Evolutionary conservation across 2,113 vertebrate genomes (phyloP).

Genomic region (Xenotilapia flavipinnis): DNA sequence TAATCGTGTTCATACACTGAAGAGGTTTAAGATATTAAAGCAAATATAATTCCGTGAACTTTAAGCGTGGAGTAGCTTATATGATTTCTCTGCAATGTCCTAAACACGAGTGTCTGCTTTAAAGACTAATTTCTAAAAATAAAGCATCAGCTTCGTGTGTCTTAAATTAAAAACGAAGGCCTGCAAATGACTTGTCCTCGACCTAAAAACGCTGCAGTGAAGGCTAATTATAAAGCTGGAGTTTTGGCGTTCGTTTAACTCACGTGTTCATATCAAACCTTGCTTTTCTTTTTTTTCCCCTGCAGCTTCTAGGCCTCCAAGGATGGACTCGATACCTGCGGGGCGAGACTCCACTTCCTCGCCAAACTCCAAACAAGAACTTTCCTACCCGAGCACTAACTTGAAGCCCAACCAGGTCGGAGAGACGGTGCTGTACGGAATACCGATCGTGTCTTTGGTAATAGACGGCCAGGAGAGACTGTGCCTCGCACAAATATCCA

Average conservation of each 20-base stretch:
- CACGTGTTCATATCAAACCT: neutral
- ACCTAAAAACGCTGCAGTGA: neutral
- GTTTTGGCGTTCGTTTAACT: neutral
- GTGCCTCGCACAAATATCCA: slow-evolving; percentile 88
- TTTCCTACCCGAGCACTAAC: slow-evolving; percentile 78
- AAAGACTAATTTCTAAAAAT: neutral
- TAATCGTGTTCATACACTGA: neutral
- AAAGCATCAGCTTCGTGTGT: neutral
- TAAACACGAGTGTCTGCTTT: neutral
- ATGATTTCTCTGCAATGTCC: neutral
- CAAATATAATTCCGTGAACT: neutral
- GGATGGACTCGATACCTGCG: slow-evolving; percentile 90
- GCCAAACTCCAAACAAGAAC: slow-evolving; percentile 88
- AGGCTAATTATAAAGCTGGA: neutral
- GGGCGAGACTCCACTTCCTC: slow-evolving; percentile 87
- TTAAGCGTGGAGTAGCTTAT: neutral
- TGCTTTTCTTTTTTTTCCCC: accelerated
- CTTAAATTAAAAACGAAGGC: neutral
- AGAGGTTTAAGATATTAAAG: neutral
- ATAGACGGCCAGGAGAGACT: slow-evolving; percentile 92
- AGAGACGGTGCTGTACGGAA: slow-evolving; percentile 91
- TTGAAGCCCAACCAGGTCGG: slow-evolving; percentile 95
- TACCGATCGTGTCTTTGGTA: slow-evolving; percentile 92
- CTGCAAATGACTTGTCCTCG: neutral
- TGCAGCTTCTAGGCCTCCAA: slow-evolving; percentile 64